These are phyloP conservation scores for Dolomedes plantarius DNA, from an alignment of 2,888 invertebrate genomes.

Conservation along the genomic window DNA sequence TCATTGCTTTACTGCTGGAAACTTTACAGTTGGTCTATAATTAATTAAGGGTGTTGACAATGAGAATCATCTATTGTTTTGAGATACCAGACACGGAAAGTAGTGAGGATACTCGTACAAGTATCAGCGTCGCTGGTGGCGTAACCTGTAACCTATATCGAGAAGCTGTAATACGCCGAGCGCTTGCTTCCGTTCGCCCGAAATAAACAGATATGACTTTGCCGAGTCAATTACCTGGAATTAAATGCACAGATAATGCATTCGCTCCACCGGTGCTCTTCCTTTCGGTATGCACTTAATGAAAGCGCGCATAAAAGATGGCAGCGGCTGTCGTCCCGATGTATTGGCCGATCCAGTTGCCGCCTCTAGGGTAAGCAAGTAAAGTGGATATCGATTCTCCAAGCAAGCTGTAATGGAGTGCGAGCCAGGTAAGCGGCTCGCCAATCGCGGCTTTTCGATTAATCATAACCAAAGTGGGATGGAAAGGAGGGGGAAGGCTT, in stretches of 20 bases:
- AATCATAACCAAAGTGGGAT: conserved; percentile 35
- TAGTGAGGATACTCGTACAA: no score
- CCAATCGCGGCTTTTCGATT: conserved; percentile 45
- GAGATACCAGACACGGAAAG: no score
- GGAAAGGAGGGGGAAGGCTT: neutral
- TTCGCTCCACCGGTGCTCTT: neutral
- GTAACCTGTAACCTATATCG: no score
- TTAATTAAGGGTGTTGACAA: no score
- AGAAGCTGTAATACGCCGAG: no score
- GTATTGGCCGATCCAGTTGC: conserved; percentile 5
- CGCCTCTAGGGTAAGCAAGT: neutral
- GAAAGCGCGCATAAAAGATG: conserved; percentile 38
- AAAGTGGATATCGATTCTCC: conserved; percentile 36
- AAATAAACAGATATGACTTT: neutral
- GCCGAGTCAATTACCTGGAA: neutral
- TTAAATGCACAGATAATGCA: conserved; percentile 9
- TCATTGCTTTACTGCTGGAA: no score
- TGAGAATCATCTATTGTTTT: no score
- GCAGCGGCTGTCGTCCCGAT: conserved; percentile 4
- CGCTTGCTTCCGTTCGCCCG: neutral
- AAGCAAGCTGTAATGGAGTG: conserved; percentile 21
- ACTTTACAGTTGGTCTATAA: no score
- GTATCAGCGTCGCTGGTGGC: no score
- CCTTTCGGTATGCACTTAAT: conserved; percentile 20
- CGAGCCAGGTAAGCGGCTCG: conserved; percentile 13